Evolutionary conservation across 2,888 invertebrate species (phyloP), one percentile per base, ranked within the genome.

Genomic region (Cryptus viduatorius): DNA sequence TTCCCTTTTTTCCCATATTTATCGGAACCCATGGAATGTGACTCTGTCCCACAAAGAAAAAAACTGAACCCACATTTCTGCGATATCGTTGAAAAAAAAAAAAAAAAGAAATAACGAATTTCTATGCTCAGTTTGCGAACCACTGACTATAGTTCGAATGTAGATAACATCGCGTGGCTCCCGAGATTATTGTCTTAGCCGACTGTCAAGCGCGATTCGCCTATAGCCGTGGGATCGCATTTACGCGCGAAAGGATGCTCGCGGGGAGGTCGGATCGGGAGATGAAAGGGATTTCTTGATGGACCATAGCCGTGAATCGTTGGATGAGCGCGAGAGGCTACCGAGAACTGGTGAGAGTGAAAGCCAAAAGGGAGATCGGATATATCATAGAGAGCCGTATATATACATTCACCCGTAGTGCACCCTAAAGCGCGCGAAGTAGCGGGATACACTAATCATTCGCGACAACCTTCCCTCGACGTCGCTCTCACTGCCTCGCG

Each of bases 381-480:
- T 83, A 72, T 86, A 81, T 85, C 81, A 87, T 81, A 79, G 61
- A 37, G 37, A 37, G 7, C 0, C 37, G 3, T 59, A 59, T 59
- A 56, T 19, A 59, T 14, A 50, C 68, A 50, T 81, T 7, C 50
- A n/a, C 31, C 16, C 19, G 12, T 12, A 24, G 14, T 56, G 50
- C 37, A 42, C 19, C n/a, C 69, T 69, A 12, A 42, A 44, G 53
- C 31, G 61, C 75, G 79, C 73, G 68, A 85, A 85, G 81, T 82
- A 73, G 69, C 68, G 80, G 80, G 82, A 75, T 86, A 88, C 88
- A 87, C 89, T 92, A 90, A 92, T 92, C 87, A 90, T 89, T 88
- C 77, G 82, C 86, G 92, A 92, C 91, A 90, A 87, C 78, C 76
- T 85, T 77, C 79, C 82, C 75, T 83, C 83, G 83, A 79, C 83